These are phyloP conservation scores for Lontra canadensis DNA, from an alignment of 2,113 vertebrate genomes.

Conservation along the genomic window DNA sequence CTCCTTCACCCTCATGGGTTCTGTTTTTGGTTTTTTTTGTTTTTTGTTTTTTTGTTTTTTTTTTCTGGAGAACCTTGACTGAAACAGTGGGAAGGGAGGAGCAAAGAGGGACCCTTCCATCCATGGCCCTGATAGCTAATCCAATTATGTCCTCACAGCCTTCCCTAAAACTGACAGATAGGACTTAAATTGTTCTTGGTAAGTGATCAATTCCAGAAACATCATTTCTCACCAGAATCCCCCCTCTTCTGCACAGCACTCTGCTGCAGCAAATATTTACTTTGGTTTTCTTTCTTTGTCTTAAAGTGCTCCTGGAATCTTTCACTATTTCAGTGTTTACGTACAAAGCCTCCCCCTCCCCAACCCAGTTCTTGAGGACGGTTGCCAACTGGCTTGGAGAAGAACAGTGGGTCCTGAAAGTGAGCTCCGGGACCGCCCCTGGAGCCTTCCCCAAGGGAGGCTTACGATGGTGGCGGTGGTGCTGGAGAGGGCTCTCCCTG, in stretches of 20 bases:
- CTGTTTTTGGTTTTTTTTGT: neutral
- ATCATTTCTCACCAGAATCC: neutral
- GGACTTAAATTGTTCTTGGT: constrained; percentile 20
- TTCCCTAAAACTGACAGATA: neutral
- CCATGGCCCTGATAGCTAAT: neutral
- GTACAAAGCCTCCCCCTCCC: neutral
- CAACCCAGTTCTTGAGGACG: neutral
- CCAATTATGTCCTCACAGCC: neutral
- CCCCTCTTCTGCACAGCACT: neutral
- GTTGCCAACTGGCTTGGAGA: neutral
- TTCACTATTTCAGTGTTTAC: neutral
- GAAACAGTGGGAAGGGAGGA: neutral
- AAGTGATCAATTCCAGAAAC: constrained; percentile 2
- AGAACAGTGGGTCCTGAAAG: neutral
- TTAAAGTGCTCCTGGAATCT: neutral
- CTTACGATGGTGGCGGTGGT: rapidly evolving
- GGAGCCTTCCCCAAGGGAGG: neutral
- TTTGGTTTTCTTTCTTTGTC: neutral
- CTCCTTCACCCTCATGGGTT: neutral
- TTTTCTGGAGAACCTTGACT: neutral
- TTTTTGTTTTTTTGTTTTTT: neutral
- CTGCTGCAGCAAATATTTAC: neutral
- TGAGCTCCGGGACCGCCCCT: rapidly evolving
- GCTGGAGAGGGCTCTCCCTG: neutral
- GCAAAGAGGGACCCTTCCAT: neutral